phyloP scores from a whole-genome alignment of 2,113 vertebrate species.

The Bufo bufo region DNA sequence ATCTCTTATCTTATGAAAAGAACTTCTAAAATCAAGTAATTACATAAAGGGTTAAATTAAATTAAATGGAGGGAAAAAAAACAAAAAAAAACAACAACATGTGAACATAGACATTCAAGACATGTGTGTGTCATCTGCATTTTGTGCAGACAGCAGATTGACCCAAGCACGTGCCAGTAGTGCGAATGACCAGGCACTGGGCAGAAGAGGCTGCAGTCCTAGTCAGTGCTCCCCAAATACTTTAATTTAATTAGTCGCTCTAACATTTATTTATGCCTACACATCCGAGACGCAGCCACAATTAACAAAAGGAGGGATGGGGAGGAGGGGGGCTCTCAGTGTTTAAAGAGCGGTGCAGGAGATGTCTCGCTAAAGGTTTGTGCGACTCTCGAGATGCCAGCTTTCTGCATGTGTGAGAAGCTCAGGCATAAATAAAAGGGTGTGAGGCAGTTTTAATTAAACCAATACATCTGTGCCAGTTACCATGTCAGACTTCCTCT shows the following conservation, averaged over 20 bases:
- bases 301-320: slow-evolving; percentile 62
- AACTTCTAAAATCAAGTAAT: too few relatives aligned
- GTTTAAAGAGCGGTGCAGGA: slow-evolving; percentile 64
- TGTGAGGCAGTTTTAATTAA: slow-evolving; percentile 72
- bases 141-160: too few relatives aligned
- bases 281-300: slow-evolving; percentile 65
- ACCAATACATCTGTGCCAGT: slow-evolving; percentile 71
- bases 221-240: slow-evolving; percentile 57
- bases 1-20: too few relatives aligned
- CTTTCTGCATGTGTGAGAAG: slow-evolving; percentile 71
- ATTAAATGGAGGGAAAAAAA: too few relatives aligned
- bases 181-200: neutral
- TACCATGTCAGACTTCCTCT: slow-evolving; percentile 66
- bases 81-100: too few relatives aligned
- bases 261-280: slow-evolving; percentile 73
- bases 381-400: slow-evolving; percentile 74
- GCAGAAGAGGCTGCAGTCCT: slow-evolving; percentile 24
- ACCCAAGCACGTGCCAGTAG: too few relatives aligned
- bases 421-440: slow-evolving; percentile 75
- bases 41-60: too few relatives aligned
- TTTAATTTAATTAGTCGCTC: slow-evolving; percentile 66
- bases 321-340: slow-evolving; percentile 32
- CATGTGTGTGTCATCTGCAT: too few relatives aligned
- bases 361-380: slow-evolving; percentile 75
- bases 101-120: too few relatives aligned